These are phyloP conservation scores for Therioaphis trifolii DNA, from an alignment of 2,888 invertebrate species.

Conservation along the genomic window DNA sequence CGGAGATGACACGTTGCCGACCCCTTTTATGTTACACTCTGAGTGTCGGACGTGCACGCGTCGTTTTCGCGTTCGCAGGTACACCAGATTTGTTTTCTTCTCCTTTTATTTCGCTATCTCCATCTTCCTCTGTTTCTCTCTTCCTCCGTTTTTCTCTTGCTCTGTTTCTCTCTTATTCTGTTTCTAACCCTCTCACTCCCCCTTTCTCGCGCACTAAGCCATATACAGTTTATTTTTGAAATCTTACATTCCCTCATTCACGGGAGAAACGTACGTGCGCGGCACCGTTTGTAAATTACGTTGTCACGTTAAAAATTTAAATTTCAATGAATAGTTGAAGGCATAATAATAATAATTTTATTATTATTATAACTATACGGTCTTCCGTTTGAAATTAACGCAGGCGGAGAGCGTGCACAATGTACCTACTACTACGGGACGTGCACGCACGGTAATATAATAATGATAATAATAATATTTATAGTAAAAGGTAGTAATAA, in stretches of 20 bases:
- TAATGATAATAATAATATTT: too few relatives aligned
- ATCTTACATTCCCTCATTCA: background rate
- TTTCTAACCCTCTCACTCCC: too few relatives aligned
- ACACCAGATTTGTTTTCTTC: background rate
- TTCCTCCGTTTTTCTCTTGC: too few relatives aligned
- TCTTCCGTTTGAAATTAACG: background rate
- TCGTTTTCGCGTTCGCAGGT: background rate
- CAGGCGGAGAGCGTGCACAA: background rate
- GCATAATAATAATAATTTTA: too few relatives aligned
- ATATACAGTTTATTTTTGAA: background rate
- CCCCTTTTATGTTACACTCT: background rate
- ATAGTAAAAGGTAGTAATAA: too few relatives aligned
- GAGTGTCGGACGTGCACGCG: background rate
- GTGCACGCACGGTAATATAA: too few relatives aligned
- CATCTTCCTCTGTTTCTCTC: too few relatives aligned
- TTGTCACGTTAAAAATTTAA: background rate
- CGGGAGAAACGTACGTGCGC: background rate
- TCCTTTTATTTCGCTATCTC: too few relatives aligned
- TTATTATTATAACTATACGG: too few relatives aligned
- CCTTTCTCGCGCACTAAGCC: background rate
- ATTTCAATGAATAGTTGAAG: conserved; percentile 17
- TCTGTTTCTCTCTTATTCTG: too few relatives aligned
- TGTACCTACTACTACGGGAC: background rate
- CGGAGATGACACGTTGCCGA: background rate
- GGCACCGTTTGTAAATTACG: background rate